These are phyloP conservation scores for Cygnus olor DNA, from an alignment of 2,797 vertebrate genomes.

Conservation along the genomic window DNA sequence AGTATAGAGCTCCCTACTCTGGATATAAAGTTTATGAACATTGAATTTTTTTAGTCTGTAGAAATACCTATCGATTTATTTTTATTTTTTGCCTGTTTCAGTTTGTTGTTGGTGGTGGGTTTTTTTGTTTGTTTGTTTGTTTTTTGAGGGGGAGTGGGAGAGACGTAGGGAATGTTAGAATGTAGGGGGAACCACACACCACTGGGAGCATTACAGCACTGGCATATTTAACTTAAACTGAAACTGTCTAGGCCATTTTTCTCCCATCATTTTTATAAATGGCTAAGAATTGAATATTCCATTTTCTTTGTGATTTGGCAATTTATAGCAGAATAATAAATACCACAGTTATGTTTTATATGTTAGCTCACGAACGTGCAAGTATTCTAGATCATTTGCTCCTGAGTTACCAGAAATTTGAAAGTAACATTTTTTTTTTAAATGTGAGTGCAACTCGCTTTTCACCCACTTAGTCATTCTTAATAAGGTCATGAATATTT, in stretches of 20 bases:
- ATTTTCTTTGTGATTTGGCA: neutral
- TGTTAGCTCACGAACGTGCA: neutral
- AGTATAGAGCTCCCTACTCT: neutral
- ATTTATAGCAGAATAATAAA: neutral
- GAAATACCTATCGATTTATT: neutral
- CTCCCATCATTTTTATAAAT: neutral
- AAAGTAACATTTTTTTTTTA: neutral
- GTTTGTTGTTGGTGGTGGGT: neutral
- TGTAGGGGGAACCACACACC: rapidly evolving
- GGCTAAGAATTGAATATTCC: neutral
- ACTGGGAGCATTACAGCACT: rapidly evolving
- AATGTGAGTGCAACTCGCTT: neutral
- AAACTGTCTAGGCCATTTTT: neutral
- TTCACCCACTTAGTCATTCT: slow-evolving; percentile 5
- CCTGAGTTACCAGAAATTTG: neutral
- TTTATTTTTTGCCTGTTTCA: neutral
- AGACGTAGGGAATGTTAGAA: neutral
- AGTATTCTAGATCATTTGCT: neutral
- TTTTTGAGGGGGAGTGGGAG: rapidly evolving
- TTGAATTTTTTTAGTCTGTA: neutral
- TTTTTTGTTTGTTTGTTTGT: neutral
- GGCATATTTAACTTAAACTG: neutral
- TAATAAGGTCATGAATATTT: slow-evolving; percentile 45
- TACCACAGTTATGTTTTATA: neutral
- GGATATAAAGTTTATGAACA: neutral